Base-by-base conservation (phyloP, 2,797 vertebrate genomes). In the Rallus crepitans region DNA sequence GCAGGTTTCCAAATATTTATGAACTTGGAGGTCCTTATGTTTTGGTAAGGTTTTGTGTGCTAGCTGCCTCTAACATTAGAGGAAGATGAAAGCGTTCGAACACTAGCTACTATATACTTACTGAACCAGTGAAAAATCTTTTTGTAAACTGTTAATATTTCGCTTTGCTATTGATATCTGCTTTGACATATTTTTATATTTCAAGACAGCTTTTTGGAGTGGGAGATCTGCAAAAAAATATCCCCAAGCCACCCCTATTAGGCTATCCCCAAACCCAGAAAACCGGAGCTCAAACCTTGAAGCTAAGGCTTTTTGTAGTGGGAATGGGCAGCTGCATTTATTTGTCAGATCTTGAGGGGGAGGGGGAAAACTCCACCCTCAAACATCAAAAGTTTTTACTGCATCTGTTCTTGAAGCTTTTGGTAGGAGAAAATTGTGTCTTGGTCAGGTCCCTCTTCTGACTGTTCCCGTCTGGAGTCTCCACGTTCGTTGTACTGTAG, bases 1-100 rank as follows among this genome's bases (percentile, higher is more conserved):
- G 40, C 72, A 88, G 73, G 53, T 71, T 89, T 78, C 63, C 66
- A 96, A 93, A 88, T 96, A 88, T 86, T 97, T 94, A 82, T 23
- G 3, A 78, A 83, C 69, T 85, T 72, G 37, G 42, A 65, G 81
- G n/a, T 69, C 81, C 53, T 16, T 52, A n/a, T 90, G 71, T 94
- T 96, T 94, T 88, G 31, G 37, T 78, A 88, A 87, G 28, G 31
- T 76, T 88, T 79, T 89, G 19, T 52, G 17, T 66, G 52, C 53
- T 64, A 83, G n/a, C 66, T 89, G 89, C 33, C 35, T 30, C 45
- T 87, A 71, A 53, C 53, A 25, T 70, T 80, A 76, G 64, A 59
- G 63, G 47, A 88, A 68, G 93, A 96, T 94, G 31, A 96, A 96
- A 94, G 94, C 63, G 47, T 89, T 56, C 31, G 66, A 77, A 80